phyloP scores from a whole-genome alignment of 2,888 invertebrate species.

The Sinopyrophorus schimmeli region DNA sequence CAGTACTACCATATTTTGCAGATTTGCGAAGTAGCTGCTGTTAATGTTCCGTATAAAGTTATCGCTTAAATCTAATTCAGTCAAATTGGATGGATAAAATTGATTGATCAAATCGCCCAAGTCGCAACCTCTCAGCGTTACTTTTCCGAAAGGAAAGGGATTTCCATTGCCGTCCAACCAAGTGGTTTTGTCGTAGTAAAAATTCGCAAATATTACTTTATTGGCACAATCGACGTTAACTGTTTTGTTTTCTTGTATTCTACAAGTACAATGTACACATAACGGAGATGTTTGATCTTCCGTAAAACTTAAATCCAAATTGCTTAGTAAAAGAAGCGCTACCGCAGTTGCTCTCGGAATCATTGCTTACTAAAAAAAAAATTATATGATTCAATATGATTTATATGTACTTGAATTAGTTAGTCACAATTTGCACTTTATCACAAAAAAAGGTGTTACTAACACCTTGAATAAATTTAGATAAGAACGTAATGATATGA shows the following conservation, averaged over 20 bases:
- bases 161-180: constrained; percentile 17
- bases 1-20: constrained; percentile 64
- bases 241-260: constrained; percentile 7
- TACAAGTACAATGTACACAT: constrained; percentile 24
- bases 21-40: constrained; percentile 64
- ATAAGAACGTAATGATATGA: too few relatives aligned
- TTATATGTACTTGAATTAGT: too few relatives aligned
- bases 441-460: too few relatives aligned
- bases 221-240: constrained; percentile 29
- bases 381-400: too few relatives aligned
- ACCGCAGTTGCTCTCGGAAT: too few relatives aligned
- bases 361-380: too few relatives aligned
- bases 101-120: constrained; percentile 6
- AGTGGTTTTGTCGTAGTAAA: constrained; percentile 14
- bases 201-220: constrained; percentile 2
- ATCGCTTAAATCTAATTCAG: constrained; percentile 63
- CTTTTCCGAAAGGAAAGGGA: constrained; percentile 1
- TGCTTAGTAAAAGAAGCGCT: too few relatives aligned
- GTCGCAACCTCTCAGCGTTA: constrained; percentile 9
- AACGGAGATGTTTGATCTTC: constrained; percentile 9
- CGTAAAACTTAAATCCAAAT: neutral
- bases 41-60: constrained; percentile 68
- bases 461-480: too few relatives aligned
- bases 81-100: constrained; percentile 60
- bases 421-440: too few relatives aligned